Conservation (phyloP, 1,140 invertebrate species). For the Lutraria rhynchaena region DNA sequence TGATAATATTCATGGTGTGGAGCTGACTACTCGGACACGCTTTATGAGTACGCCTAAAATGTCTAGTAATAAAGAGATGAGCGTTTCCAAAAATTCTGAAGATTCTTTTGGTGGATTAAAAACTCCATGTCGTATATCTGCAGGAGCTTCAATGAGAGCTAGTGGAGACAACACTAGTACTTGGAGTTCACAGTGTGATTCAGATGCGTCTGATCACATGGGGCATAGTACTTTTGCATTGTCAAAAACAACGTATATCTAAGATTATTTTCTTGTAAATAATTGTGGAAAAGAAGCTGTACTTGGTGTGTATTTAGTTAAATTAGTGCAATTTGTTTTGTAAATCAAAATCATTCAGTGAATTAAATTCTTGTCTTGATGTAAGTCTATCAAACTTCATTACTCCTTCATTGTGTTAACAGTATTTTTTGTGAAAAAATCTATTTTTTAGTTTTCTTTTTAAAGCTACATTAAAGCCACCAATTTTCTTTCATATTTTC, state of each 20-base stretch:
- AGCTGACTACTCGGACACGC: constrained; percentile 24
- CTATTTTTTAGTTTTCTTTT: too few species aligned
- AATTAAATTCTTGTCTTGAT: too few species aligned
- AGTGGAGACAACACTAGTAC: constrained; percentile 33
- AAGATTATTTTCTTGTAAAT: too few species aligned
- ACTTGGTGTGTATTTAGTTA: too few species aligned
- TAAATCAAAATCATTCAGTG: too few species aligned
- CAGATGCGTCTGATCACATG: not conserved
- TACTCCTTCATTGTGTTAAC: too few species aligned
- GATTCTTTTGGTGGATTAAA: constrained; percentile 10
- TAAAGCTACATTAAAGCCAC: too few species aligned
- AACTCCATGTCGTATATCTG: constrained; percentile 26
- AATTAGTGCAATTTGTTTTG: too few species aligned
- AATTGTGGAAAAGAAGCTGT: not conserved
- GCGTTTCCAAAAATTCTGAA: constrained; percentile 14
- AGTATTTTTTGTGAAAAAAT: too few species aligned
- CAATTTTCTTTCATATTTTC: too few species aligned
- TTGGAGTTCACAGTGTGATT: constrained; percentile 51
- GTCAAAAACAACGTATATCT: constrained; percentile 47
- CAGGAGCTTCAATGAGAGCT: not conserved
- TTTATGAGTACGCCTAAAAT: constrained; percentile 60
- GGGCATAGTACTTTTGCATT: constrained; percentile 37
- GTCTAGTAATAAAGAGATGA: constrained; percentile 17
- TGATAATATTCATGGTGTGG: constrained; percentile 16
- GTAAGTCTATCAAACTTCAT: too few species aligned